Evolutionary conservation across 64 coral and sea anemone genomes (phyloP).

Genomic region (Anthopleura sola): DNA sequence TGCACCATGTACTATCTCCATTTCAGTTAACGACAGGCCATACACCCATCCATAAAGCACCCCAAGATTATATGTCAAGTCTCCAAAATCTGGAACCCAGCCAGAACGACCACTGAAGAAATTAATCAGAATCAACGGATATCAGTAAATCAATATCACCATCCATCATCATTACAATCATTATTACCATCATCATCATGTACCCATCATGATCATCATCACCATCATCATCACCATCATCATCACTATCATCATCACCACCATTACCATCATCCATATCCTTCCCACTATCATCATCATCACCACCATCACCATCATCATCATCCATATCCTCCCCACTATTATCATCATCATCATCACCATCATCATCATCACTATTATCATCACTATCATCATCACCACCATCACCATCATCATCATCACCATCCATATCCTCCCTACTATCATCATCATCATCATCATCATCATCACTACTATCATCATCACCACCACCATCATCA

Average conservation of each 20-base stretch:
- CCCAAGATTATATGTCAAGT: slow-evolving; percentile 91
- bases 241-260: neutral
- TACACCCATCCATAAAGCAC: slow-evolving; percentile 93
- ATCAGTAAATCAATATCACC: neutral
- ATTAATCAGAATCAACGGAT: too few relatives aligned
- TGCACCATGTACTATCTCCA: slow-evolving; percentile 99
- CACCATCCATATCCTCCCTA: neutral
- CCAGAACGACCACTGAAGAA: slow-evolving; percentile 69
- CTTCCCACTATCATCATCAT: neutral
- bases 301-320: neutral
- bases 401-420: neutral
- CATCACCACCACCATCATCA: neutral
- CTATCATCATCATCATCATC: neutral
- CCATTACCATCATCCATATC: neutral
- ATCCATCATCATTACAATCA: neutral
- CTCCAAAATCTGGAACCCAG: slow-evolving; percentile 96
- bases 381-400: neutral
- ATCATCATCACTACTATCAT: neutral
- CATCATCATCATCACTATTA: neutral
- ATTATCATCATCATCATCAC: neutral
- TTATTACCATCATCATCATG: too few relatives aligned
- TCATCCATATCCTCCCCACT: neutral
- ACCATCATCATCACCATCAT: neutral
- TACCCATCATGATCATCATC: too few relatives aligned
- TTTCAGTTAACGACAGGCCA: slow-evolving; percentile 96